phyloP scores from a whole-genome alignment of 2,888 invertebrate genomes.

The Drosophila falleni region DNA sequence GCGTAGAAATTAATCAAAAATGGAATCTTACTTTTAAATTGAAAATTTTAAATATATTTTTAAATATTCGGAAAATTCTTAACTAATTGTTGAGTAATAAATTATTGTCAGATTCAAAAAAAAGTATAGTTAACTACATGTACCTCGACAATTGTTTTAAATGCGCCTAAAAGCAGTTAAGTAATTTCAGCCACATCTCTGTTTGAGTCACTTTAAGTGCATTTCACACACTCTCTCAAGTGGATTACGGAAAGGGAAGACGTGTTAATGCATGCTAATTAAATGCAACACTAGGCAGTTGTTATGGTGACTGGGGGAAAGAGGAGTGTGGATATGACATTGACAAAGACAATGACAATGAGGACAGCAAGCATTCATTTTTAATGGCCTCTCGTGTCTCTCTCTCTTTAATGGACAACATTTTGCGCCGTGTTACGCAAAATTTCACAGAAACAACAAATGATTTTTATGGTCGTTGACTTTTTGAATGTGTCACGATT shows the following conservation, averaged over 20 bases:
- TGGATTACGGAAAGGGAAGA: neutral
- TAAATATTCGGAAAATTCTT: too few species aligned
- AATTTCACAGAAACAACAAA: slow-evolving; percentile 27
- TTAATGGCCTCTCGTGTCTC: slow-evolving; percentile 22
- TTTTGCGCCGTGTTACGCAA: slow-evolving; percentile 15
- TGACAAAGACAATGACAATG: slow-evolving; percentile 1
- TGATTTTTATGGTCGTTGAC: slow-evolving; percentile 22
- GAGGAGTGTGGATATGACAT: neutral
- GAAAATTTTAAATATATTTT: too few species aligned
- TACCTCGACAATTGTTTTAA: neutral
- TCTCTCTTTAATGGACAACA: slow-evolving; percentile 26
- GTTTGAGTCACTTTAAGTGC: neutral
- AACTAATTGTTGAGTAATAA: too few species aligned
- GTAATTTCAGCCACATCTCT: neutral
- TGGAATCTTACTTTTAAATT: too few species aligned
- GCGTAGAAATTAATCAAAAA: too few species aligned
- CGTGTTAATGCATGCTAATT: slow-evolving; percentile 38
- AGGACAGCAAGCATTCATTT: slow-evolving; percentile 11
- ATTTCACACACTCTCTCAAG: slow-evolving; percentile 3
- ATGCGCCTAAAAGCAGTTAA: neutral
- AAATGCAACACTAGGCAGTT: slow-evolving; percentile 16
- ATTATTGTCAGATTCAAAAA: neutral
- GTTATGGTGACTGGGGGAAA: too few species aligned
- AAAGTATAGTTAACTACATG: neutral
- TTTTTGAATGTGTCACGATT: slow-evolving; percentile 15